Evolutionary conservation across 2,888 invertebrate genomes (phyloP), one percentile per base, ranked within the genome.

Genomic region (Nemotelus nigrinus): DNA sequence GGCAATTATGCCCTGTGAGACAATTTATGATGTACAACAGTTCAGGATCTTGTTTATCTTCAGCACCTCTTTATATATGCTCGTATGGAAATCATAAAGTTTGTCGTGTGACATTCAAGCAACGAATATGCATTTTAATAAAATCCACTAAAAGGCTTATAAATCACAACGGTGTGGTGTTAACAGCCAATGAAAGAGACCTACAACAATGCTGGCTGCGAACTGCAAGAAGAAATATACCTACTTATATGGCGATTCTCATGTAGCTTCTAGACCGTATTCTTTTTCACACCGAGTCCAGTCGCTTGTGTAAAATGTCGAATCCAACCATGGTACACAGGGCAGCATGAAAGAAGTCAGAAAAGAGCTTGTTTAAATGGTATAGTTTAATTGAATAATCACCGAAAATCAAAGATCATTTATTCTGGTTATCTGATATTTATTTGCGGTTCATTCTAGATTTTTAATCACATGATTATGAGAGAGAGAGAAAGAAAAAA

Each of bases 121-220:
- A 86, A 85, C 86, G 86, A 87, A 86, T 86, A 86, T 87, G 87
- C 87, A 87, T 86, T 86, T 87, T 87, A 86, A 86, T 86, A 86
- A 86, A 87, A 86, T 87, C 85, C 85, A 83, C 84, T 86, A 86
- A 86, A 86, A 86, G 86, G 85, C 85, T 80, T 84, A 86, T 86
- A 86, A 86, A 86, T 86, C 86, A 86, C 86, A 82, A 50, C 55
- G 53, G 53, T 55, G 55, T 43, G 41, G 70, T 55, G 70, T 70
- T 8, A 70, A 70, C 55, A 70, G 70, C 43, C 53, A 55, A 53
- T n/a, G 25, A 25, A 25, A 53, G 55, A 70, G 70, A 70, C 70
- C 70, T 47, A 70, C 70, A 70, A 47, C 70, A 70, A 55, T 55
- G 70, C 47, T 70, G 70, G 43, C 6, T 63, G 63, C 53, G 10